Base-by-base conservation (phyloP, 2,797 vertebrate species). In the Buphagus erythrorhynchus region DNA sequence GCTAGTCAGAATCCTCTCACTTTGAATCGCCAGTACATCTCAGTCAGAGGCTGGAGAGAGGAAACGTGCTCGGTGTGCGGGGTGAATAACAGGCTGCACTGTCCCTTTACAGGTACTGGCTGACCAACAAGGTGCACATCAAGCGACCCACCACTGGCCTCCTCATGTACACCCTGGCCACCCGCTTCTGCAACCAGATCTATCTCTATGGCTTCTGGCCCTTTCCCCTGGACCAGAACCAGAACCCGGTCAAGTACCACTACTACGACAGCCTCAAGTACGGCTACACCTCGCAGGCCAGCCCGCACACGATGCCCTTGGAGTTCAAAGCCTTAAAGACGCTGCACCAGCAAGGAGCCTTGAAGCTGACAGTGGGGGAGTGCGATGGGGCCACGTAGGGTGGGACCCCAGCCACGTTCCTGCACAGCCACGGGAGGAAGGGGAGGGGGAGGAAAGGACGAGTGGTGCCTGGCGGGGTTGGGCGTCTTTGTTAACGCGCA, bases 181-280 rank as follows among this genome's bases (percentile, higher is more conserved):
- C 99, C 1, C 99, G 99, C n/a, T 99, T 99, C 98, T 99, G 99
- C 91, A 99, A 99, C 85, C 98, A 99, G 98, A 99, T 99, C 96
- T 98, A 99, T 92, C 98, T 99, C 61, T 99, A 99, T 0, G 99
- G 99, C 90, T 99, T 99, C 98, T 99, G 99, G 99, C 99, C 99
- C 19, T 99, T 99, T 49, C 97, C 98, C 0, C 97, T 97, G 16
- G 98, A 99, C 95, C 98, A 98, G 19, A 98, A 98, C 48, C 99
- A 99, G 88, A 98, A 98, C 88, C 98, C 98, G 0, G 99, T 99
- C 71, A 99, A 99, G 96, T 99, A 99, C 97, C 99, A 99, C 98
- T 99, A 99, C 97, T 99, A 99, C 1, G 99, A 99, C 91, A 98
- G 98, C 67, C 98, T 99, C 15, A 99, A 99, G 80, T 99, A 99